phyloP scores from a whole-genome alignment of 2,797 vertebrate genomes.

The Neoniphon sammara region DNA sequence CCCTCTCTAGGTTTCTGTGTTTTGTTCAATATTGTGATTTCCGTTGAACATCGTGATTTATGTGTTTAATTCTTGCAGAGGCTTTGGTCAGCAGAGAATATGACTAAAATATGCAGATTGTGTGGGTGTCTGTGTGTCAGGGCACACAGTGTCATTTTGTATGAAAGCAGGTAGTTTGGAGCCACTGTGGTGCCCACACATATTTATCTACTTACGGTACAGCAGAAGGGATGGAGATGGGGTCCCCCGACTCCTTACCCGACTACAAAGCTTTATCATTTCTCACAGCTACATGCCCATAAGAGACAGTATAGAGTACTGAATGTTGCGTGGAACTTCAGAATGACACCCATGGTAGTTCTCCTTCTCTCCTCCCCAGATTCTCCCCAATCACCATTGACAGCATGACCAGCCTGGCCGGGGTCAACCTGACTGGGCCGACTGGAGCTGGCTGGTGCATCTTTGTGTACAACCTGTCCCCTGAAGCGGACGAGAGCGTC shows the following conservation, averaged over 20 bases:
- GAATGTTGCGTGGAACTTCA: slow-evolving; percentile 84
- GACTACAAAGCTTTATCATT: slow-evolving; percentile 61
- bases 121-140: slow-evolving; percentile 78
- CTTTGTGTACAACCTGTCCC: slow-evolving; percentile 98
- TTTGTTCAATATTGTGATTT: slow-evolving; percentile 84
- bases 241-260: slow-evolving; percentile 68
- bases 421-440: slow-evolving; percentile 91
- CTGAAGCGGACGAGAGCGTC: slow-evolving; percentile 96
- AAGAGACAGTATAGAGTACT: slow-evolving; percentile 68
- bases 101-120: slow-evolving; percentile 75
- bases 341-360: slow-evolving; percentile 98
- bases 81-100: slow-evolving; percentile 83
- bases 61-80: slow-evolving; percentile 83
- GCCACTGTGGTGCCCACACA: slow-evolving; percentile 71
- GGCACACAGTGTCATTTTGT: slow-evolving; percentile 71
- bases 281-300: slow-evolving; percentile 62
- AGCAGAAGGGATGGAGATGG: slow-evolving; percentile 78
- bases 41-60: slow-evolving; percentile 84
- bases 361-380: slow-evolving; percentile 95
- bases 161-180: slow-evolving; percentile 77
- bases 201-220: slow-evolving; percentile 71
- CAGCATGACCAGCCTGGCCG: slow-evolving; percentile 94
- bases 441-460: slow-evolving; percentile 95
- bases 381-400: slow-evolving; percentile 98
- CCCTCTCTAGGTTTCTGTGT: slow-evolving; percentile 89